These are phyloP conservation scores for Echiichthys vipera DNA, from an alignment of 2,797 vertebrate species.

Conservation along the genomic window DNA sequence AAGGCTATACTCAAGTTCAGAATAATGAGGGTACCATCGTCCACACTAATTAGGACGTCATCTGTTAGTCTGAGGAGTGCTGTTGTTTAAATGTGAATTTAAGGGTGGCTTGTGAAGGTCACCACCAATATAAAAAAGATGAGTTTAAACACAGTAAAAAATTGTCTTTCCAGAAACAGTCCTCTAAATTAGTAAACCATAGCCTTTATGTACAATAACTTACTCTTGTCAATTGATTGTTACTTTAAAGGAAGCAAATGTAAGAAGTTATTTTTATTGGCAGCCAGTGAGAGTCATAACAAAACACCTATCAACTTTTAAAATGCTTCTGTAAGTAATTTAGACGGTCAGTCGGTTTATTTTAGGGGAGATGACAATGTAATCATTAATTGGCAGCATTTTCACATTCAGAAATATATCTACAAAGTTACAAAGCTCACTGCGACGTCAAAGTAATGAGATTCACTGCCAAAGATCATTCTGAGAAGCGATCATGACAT, in stretches of 20 bases:
- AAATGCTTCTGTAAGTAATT: conserved; percentile 3
- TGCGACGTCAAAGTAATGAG: conserved; percentile 11
- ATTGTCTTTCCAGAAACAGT: not conserved
- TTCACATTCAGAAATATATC: conserved; percentile 16
- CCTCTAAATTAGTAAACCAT: not conserved
- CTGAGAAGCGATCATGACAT: conserved; percentile 8
- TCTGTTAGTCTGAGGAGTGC: too few species aligned
- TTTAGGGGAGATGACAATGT: conserved; percentile 3
- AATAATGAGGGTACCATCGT: too few species aligned
- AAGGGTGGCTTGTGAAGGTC: not conserved
- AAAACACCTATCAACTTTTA: conserved; percentile 18
- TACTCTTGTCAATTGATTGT: not conserved
- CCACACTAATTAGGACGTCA: too few species aligned
- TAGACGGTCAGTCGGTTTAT: conserved; percentile 11
- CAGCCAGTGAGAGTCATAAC: not conserved
- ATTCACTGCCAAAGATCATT: conserved; percentile 14
- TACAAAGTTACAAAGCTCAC: conserved; percentile 12
- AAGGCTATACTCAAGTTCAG: too few species aligned
- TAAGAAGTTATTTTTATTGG: conserved; percentile 27
- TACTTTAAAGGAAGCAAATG: not conserved
- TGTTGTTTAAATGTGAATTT: not conserved
- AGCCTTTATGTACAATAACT: not conserved
- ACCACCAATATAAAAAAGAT: not conserved
- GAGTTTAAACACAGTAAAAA: not conserved
- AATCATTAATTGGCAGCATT: conserved; percentile 13